Base-by-base conservation (phyloP, 37 sponge, comb jelly and placozoan genomes). In the Haliclona indistincta region DNA sequence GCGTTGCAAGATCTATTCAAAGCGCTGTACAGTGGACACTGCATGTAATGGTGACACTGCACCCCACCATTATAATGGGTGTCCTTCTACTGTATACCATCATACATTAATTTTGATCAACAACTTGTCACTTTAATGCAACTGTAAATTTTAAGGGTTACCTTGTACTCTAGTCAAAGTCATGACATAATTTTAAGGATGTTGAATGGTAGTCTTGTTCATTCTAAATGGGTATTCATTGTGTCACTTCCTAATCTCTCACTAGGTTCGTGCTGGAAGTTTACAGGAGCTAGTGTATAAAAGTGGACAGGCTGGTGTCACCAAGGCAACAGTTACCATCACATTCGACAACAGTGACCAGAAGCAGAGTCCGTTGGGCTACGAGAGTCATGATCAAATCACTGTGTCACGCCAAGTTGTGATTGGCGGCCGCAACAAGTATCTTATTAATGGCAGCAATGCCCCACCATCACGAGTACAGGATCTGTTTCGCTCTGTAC, bases 261-360 rank as follows among this genome's bases (percentile, higher is more conserved):
- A 15, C n/a, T 49, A 96, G 94, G 99, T 98, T 0, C 82, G 99
- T 11, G 99, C 96, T 52, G 84, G 91, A 17, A 98, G 70, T 54
- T 81, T 98, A 1, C 99, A 98, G 94, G 99, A 98, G 63, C 80
- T 98, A 43, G 99, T 98, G 28, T 98, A 98, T 68, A 98, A 98
- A 70, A 87, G 88, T 39, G 99, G 99, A 4, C 99, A 98, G 51
- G 96, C 99, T 0, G 99, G 99, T 13, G 81, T 98, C 25, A 98
- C 96, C 26, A 95, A 95, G 86, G 99, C 99, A 30, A 95, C 96
- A 11, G 99, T 98, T 6, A 98, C 99, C 32, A 95, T 98, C 70
- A 92, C 96, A 26, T 98, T 95, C 70, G 99, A 98, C 68, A 98
- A 98, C 53, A 51, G 73, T 29, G 95, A 95, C 64, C 92, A 95